Evolutionary conservation across 2,113 vertebrate species (phyloP).

Genomic region (Okapia johnstoni): DNA sequence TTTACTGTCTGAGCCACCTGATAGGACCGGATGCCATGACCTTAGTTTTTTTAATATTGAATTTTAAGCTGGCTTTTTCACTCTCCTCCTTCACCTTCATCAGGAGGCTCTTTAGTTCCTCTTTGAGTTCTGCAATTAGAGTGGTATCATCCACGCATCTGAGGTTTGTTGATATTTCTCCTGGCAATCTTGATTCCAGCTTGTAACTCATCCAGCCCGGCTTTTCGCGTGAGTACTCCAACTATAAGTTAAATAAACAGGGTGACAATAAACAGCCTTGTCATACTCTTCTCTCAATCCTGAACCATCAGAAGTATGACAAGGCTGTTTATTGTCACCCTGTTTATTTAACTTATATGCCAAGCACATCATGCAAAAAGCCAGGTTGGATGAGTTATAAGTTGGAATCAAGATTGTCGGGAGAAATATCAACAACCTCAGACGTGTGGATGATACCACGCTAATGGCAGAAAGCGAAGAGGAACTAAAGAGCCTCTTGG

Average conservation of each 20-base stretch:
- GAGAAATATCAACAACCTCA: neutral
- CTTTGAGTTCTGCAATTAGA: neutral
- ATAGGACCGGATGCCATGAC: neutral
- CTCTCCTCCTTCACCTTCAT: neutral
- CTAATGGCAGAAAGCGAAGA: neutral
- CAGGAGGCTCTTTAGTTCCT: neutral
- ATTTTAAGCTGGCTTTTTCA: neutral
- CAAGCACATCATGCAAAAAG: neutral
- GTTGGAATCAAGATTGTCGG: neutral
- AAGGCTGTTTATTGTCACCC: neutral
- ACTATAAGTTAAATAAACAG: neutral
- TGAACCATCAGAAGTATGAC: neutral
- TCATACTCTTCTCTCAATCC: neutral
- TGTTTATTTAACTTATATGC: neutral
- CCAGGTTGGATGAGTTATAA: neutral
- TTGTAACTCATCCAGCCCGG: neutral
- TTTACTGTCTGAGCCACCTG: neutral
- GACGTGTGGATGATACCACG: neutral
- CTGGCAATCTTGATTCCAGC: neutral
- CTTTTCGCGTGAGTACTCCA: neutral
- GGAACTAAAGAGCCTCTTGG: neutral
- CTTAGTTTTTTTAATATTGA: neutral
- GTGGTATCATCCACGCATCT: neutral
- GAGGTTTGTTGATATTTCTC: neutral
- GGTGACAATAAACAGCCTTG: neutral